Evolutionary conservation across 2,113 vertebrate species (phyloP), one percentile per base, ranked within the genome.

Genomic region (Sigmodon hispidus): DNA sequence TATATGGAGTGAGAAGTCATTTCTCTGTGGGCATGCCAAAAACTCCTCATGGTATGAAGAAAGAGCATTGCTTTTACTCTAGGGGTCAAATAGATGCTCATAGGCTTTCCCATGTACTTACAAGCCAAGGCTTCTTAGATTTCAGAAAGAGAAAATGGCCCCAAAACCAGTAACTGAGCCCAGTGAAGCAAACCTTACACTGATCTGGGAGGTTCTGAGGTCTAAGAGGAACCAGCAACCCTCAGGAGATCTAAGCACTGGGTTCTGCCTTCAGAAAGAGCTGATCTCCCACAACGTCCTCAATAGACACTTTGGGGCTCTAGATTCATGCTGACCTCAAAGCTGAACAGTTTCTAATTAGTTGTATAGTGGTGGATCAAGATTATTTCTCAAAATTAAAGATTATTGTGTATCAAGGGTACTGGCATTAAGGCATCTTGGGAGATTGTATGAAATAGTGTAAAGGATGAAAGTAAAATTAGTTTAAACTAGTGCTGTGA

Each of bases 311-410:
- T 17, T 1, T 4, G 43, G 36, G 34, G 16, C 8, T 26, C 17
- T 40, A 48, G 34, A 16, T n/a, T 10, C 21, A 2, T 61, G 55
- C 7, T 79, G 70, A 77, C 17, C 7, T 73, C 7, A 7, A 65
- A 26, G 4, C 63, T 72, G n/a, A 73, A 36, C 3, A 50, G 26
- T 13, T 24, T 79, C 50, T 79, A 29, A 72, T 55, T 61, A 73
- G 26, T 75, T 45, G 16, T 67, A 73, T n/a, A 90, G 61, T 8
- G 63, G n/a, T 48, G 12, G 40, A 10, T 76, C 8, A 7, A n/a
- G 19, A 63, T 75, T 69, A 81, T 48, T 70, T 81, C 36, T 75
- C 55, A 63, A 91, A 80, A 73, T 73, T 57, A 85, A 89, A 67
- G 17, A 22, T 73, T 59, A 65, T 63, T 57, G 17, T 31, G 48